Evolutionary conservation across 1,140 invertebrate genomes (phyloP), one percentile per base, ranked within the genome.

Genomic region (Monochamus saltuarius): DNA sequence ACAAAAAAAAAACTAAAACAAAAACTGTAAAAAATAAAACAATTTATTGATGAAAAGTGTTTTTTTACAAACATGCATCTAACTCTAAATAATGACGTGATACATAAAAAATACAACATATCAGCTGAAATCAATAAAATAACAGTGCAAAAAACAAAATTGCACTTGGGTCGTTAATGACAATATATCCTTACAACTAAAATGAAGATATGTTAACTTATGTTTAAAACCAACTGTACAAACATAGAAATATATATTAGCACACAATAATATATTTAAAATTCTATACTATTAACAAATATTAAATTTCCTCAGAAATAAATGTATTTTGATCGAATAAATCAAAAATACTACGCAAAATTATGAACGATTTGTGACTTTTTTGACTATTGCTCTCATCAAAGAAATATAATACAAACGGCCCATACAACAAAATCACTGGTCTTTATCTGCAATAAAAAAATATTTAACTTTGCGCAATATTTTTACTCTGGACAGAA

Each of bases 11-110:
- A 53, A 51, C 42, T 58, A 58, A 51, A 51, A 43, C 52, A 49
- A 57, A 57, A 58, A 51, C 40, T 59, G 35, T 4, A 36, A 50
- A 64, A 64, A 63, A 66, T 67, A 66, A 62, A 66, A 62, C 64
- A 50, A 62, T 62, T 62, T 62, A 62, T 62, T 61, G 43, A 53
- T 61, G 53, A 46, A 61, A 56, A 17, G 22, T 54, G 34, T 51
- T 51, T 49, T 38, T 38, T 38, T 60, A 60, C 45, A 51, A 42
- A 61, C 59, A 61, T 61, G 50, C 45, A 54, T 45, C 43, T 55
- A 50, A 38, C 16, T 14, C 17, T 16, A 56, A 45, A 36, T 56
- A 59, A 61, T 38, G 45, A 56, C 35, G 56, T 46, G 40, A 45
- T 35, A 56, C 43, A 56, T 16, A 43, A 36, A 34, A 56, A 45